A percentile compares a stretch with the other conserved stretches of the same genome.
These are phyloP conservation scores for Helogale parvula DNA, from an alignment of 2,113 vertebrate genomes.

Conservation along the genomic window DNA sequence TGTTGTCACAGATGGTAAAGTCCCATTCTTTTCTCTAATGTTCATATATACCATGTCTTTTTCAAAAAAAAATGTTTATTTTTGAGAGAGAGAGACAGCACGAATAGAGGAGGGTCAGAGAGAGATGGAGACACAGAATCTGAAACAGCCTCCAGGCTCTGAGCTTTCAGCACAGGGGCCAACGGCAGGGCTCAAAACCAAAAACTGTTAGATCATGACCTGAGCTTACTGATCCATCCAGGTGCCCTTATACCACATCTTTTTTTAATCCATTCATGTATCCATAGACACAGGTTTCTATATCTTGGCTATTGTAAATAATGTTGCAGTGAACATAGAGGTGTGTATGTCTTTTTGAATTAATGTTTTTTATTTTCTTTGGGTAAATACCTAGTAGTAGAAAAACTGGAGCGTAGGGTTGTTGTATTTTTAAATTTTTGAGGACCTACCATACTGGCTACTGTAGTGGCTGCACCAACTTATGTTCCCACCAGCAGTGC, in stretches of 20 bases:
- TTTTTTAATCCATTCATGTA: background rate
- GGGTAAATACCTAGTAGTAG: background rate
- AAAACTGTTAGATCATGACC: no score
- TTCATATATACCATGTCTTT: background rate
- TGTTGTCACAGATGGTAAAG: background rate
- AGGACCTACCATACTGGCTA: background rate
- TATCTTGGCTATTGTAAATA: background rate
- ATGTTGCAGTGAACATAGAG: background rate
- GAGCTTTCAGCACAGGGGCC: no score
- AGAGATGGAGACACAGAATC: no score
- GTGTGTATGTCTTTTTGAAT: background rate
- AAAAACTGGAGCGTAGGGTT: background rate
- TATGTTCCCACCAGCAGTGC: background rate
- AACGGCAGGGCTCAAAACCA: no score
- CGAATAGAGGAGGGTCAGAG: no score
- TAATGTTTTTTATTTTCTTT: background rate
- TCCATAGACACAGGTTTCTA: background rate
- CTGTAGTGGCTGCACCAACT: background rate
- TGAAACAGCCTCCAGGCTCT: no score
- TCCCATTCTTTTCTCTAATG: background rate
- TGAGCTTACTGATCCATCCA: no score
- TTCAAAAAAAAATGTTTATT: background rate
- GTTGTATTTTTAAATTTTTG: background rate
- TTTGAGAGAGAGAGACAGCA: no score
- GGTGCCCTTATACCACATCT: background rate